Conservation (phyloP, 2,113 vertebrate genomes). For the Butorides virescens region DNA sequence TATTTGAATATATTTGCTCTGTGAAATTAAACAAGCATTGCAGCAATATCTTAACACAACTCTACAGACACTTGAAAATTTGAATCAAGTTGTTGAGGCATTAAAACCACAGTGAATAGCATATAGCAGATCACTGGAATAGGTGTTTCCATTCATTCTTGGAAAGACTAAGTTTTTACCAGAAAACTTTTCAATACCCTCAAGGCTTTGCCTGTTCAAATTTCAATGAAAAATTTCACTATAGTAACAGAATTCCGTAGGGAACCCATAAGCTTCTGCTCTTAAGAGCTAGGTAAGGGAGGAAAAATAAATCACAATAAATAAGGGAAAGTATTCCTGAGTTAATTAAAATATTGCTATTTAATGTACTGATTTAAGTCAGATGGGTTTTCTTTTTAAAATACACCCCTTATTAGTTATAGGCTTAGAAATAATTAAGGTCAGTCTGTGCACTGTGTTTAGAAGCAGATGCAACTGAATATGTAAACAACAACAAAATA, state of each 20-base stretch:
- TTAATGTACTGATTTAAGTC: neutral
- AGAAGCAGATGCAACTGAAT: neutral
- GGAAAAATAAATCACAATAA: neutral
- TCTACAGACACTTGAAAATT: neutral
- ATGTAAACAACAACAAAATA: neutral
- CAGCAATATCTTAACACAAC: neutral
- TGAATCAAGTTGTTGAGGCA: neutral
- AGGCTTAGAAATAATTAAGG: neutral
- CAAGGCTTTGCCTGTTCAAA: neutral
- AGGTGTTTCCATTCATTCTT: neutral
- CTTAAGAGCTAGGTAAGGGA: neutral
- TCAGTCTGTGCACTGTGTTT: neutral
- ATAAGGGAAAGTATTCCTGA: neutral
- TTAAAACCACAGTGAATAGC: neutral
- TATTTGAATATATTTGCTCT: neutral
- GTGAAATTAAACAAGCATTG: neutral
- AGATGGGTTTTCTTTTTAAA: neutral
- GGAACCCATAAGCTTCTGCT: neutral
- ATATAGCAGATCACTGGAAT: neutral
- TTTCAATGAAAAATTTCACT: constrained; percentile 1
- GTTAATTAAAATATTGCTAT: constrained; percentile 11
- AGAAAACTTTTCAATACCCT: constrained; percentile 2
- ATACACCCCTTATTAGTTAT: neutral
- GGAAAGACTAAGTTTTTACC: neutral
- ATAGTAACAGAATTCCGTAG: neutral